Conservation (phyloP, 2,888 invertebrate species). For the Schizotus pectinicornis region DNA sequence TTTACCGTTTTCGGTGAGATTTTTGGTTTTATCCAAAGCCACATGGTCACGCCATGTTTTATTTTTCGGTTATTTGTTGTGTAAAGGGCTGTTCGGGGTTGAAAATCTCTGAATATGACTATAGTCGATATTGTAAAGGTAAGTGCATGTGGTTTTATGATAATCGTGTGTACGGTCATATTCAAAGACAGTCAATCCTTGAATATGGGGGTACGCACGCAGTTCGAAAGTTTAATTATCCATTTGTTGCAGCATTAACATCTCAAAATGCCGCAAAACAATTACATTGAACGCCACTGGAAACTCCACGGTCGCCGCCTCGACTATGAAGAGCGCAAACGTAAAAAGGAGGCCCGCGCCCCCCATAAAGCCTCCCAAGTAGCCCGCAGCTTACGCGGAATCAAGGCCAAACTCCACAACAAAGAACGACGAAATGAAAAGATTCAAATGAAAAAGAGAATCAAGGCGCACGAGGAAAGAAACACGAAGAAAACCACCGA, state of each 20-base stretch:
- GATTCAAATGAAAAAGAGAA: constrained; percentile 98
- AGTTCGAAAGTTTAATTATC: constrained; percentile 34
- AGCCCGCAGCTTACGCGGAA: constrained; percentile 90
- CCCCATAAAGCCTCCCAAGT: constrained; percentile 91
- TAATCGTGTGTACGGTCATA: constrained; percentile 52
- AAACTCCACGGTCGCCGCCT: constrained; percentile 95
- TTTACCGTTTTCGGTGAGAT: too few species aligned
- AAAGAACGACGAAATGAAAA: constrained; percentile 97
- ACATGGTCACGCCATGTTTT: constrained; percentile 15
- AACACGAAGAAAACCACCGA: constrained; percentile 84
- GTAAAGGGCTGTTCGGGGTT: constrained; percentile 27
- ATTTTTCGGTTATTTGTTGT: constrained; percentile 14
- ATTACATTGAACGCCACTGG: constrained; percentile 97
- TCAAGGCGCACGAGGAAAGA: constrained; percentile 96
- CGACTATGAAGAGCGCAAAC: constrained; percentile 96
- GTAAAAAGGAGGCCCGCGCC: constrained; percentile 94
- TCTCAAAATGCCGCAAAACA: constrained; percentile 94
- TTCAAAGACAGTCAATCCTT: constrained; percentile 50
- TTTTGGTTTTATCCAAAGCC: constrained; percentile 1
- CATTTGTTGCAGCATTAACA: constrained; percentile 34
- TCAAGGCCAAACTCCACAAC: constrained; percentile 97
- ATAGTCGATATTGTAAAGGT: constrained; percentile 44
- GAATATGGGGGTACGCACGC: constrained; percentile 51
- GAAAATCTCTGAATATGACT: constrained; percentile 56
- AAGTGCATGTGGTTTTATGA: constrained; percentile 40